A percentile compares a stretch with the other conserved stretches of the same genome.
phyloP scores from a whole-genome alignment of 2,113 vertebrate species.

The Pterocles orientalis region DNA sequence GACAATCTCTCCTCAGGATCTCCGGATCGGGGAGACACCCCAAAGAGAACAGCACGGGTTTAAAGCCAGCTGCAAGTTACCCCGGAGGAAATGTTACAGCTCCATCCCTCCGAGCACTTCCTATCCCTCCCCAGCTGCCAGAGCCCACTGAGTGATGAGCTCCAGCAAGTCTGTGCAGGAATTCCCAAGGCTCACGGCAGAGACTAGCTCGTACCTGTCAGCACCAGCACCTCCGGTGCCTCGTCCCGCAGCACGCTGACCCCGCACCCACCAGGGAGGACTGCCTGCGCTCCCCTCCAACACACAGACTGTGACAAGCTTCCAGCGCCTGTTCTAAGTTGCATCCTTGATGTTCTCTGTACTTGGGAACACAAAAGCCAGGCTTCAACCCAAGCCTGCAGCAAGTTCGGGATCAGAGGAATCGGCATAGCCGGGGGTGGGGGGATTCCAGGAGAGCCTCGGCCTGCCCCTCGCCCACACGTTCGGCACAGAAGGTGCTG shows the following conservation, averaged over 20 bases:
- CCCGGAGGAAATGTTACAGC: neutral
- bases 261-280: accelerated
- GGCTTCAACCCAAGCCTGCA: neutral
- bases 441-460: conserved; percentile 11
- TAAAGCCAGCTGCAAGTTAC: neutral
- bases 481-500: neutral
- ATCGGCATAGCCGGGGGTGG: neutral
- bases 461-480: conserved; percentile 8
- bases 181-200: neutral
- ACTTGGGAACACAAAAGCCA: neutral
- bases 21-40: neutral
- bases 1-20: neutral
- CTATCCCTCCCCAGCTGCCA: neutral
- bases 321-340: neutral
- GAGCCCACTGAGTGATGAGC: neutral
- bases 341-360: neutral
- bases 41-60: neutral
- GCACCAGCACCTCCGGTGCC: neutral
- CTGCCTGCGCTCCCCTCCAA: neutral
- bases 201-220: neutral
- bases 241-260: neutral
- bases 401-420: accelerated
- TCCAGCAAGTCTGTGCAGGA: neutral
- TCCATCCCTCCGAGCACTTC: neutral
- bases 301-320: neutral